A percentile compares a stretch with the other conserved stretches of the same genome.
Evolutionary conservation across 2,797 vertebrate genomes (phyloP).

Genomic region (Anabas testudineus): DNA sequence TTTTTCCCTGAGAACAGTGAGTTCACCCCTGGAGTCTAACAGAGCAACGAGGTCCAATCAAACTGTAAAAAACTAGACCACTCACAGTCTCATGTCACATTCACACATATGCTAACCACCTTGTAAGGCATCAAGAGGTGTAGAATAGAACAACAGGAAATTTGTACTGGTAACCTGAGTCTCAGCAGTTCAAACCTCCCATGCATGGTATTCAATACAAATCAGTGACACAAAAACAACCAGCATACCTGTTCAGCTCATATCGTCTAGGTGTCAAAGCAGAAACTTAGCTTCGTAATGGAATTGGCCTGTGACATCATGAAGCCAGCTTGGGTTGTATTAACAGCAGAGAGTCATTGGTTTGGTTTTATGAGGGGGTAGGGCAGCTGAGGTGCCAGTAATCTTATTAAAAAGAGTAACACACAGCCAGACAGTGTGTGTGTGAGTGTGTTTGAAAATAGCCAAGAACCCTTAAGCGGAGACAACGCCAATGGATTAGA

Average conservation of each 20-base stretch:
- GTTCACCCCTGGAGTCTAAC: too few relatives aligned
- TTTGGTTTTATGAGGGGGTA: constrained; percentile 18
- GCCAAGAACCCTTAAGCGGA: constrained; percentile 24
- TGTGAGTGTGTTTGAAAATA: constrained; percentile 41
- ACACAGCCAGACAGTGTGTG: constrained; percentile 38
- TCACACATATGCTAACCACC: too few relatives aligned
- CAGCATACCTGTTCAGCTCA: neutral
- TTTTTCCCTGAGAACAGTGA: too few relatives aligned
- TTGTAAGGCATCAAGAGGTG: too few relatives aligned
- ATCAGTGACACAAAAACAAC: too few relatives aligned
- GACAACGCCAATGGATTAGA: constrained; percentile 46
- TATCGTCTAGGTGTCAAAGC: constrained; percentile 20
- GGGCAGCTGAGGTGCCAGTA: constrained; percentile 49
- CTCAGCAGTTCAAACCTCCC: neutral
- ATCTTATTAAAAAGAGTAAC: constrained; percentile 69
- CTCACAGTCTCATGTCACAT: too few relatives aligned
- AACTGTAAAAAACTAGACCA: too few relatives aligned
- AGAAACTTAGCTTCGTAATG: constrained; percentile 23
- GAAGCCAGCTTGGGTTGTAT: constrained; percentile 22
- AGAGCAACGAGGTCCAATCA: too few relatives aligned
- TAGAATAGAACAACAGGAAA: neutral
- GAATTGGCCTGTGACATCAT: constrained; percentile 32
- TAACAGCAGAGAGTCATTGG: neutral
- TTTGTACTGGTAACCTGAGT: neutral
- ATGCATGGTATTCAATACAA: constrained; percentile 27